Evolutionary conservation across 2,888 invertebrate species (phyloP).

Genomic region (Xestia xanthographa): DNA sequence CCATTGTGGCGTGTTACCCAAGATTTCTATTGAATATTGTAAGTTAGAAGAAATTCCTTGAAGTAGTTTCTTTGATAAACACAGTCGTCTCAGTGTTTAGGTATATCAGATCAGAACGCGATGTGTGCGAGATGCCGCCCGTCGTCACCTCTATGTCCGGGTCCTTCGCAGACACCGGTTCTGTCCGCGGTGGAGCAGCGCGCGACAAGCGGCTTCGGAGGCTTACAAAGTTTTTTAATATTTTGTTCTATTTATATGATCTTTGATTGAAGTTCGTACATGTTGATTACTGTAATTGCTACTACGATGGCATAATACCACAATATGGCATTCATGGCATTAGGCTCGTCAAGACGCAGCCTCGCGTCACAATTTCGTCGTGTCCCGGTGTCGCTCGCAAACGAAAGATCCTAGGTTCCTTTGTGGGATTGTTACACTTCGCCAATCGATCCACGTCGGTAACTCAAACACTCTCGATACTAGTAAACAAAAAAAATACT

Average conservation of each 20-base stretch:
- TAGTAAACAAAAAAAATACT: constrained; percentile 24
- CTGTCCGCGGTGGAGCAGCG: background rate
- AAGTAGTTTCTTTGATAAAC: constrained; percentile 56
- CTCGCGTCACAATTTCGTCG: background rate
- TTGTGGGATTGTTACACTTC: constrained; percentile 8
- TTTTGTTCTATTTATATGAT: too few species aligned
- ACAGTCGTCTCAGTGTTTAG: constrained; percentile 44
- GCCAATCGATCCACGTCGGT: background rate
- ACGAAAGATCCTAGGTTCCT: background rate
- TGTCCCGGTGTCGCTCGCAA: constrained; percentile 1
- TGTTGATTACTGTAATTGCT: too few species aligned
- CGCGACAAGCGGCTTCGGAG: too few species aligned
- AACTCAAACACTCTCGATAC: constrained; percentile 1
- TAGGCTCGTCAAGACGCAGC: too few species aligned
- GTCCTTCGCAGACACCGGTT: background rate
- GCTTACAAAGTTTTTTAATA: too few species aligned
- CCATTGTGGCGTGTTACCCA: constrained; percentile 48
- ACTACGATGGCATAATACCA: too few species aligned
- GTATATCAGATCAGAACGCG: constrained; percentile 26
- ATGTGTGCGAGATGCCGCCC: background rate
- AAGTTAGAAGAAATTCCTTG: constrained; percentile 48
- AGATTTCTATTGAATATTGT: constrained; percentile 57
- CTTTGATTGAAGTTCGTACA: too few species aligned
- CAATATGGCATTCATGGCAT: too few species aligned
- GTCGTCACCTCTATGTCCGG: background rate